phyloP scores from a whole-genome alignment of 30 jellyfish, hydroid and myxozoan species.

The Turritopsis dohrnii region DNA sequence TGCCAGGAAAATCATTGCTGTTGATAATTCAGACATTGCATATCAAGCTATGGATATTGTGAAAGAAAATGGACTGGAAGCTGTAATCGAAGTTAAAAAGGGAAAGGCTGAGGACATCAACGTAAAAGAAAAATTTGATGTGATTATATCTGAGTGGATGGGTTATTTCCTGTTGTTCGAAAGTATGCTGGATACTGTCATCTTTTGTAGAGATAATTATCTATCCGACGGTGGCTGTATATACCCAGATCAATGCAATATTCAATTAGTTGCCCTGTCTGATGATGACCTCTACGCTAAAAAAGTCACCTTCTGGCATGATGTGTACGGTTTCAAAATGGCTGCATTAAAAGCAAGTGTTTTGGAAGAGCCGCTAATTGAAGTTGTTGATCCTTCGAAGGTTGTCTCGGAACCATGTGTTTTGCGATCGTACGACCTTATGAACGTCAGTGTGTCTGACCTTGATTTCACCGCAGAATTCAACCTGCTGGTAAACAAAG shows the following conservation, averaged over 20 bases:
- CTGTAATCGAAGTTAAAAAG: constrained; percentile 40
- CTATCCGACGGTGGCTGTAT: constrained; percentile 46
- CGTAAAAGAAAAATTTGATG: constrained; percentile 61
- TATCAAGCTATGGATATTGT: constrained; percentile 92
- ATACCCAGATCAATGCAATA: constrained; percentile 68
- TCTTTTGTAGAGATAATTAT: constrained; percentile 68
- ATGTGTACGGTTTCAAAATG: constrained; percentile 89
- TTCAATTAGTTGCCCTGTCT: constrained; percentile 48
- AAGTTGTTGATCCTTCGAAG: constrained; percentile 31
- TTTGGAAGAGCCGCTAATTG: constrained; percentile 68
- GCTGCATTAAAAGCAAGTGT: constrained; percentile 63
- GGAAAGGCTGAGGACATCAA: constrained; percentile 70
- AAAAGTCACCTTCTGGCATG: constrained; percentile 71
- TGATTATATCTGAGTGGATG: constrained; percentile 97
- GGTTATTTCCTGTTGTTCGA: constrained; percentile 92
- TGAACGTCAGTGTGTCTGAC: constrained; percentile 42
- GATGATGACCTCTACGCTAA: constrained; percentile 56
- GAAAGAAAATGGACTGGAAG: constrained; percentile 69
- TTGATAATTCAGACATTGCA: constrained; percentile 90
- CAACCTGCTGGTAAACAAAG: constrained; percentile 28
- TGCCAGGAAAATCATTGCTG: constrained; percentile 73
- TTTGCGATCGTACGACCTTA: constrained; percentile 38
- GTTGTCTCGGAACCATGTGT: constrained; percentile 57
- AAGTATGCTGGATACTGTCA: constrained; percentile 83
- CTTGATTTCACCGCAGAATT: constrained; percentile 56